phyloP scores from a whole-genome alignment of 1,140 invertebrate genomes.

The Danaus melanippus region DNA sequence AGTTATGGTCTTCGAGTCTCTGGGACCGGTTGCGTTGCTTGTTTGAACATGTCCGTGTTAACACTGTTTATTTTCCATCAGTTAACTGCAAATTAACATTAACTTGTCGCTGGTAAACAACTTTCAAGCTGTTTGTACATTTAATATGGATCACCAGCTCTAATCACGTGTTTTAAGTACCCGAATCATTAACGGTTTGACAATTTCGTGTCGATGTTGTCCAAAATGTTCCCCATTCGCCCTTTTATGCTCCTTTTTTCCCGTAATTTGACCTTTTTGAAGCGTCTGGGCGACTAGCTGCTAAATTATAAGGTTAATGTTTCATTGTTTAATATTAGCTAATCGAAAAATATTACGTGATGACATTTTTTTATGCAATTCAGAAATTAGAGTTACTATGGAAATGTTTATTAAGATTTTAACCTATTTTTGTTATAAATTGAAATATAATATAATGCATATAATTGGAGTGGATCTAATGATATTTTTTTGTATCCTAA shows the following conservation, averaged over 20 bases:
- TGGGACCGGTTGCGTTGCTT: constrained; percentile 6
- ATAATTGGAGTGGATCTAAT: no score
- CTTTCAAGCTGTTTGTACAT: constrained; percentile 8
- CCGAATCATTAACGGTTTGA: no score
- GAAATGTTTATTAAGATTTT: no score
- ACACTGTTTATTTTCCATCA: constrained; percentile 34
- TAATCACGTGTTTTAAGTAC: no score
- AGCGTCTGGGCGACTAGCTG: neutral
- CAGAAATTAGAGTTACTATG: no score
- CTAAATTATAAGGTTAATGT: constrained; percentile 19
- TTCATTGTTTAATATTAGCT: constrained; percentile 20
- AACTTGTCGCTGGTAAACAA: constrained; percentile 23
- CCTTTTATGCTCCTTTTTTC: no score
- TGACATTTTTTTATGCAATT: no score
- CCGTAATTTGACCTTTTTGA: no score
- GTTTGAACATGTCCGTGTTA: constrained; percentile 11
- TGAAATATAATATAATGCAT: no score
- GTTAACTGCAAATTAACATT: constrained; percentile 37
- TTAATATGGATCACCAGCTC: constrained; percentile 5
- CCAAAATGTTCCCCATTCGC: constrained; percentile 12
- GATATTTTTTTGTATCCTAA: no score
- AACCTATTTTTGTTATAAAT: no score
- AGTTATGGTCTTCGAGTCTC: no score
- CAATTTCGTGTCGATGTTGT: neutral
- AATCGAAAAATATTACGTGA: constrained; percentile 10